Evolutionary conservation across 1,140 invertebrate species (phyloP).

Genomic region (Andricus grossulariae): DNA sequence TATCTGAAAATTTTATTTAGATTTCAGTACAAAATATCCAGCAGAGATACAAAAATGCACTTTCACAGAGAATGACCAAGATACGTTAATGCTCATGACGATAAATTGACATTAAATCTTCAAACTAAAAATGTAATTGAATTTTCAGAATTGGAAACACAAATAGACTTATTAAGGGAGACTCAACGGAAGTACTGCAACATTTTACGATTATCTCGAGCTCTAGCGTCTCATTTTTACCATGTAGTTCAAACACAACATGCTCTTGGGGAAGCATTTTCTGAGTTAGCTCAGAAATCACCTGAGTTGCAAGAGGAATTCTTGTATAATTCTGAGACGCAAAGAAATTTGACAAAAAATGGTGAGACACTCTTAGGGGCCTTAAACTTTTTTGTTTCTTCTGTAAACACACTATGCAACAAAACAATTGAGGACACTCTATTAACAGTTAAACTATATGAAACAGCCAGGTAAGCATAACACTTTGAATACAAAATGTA

Average conservation of each 20-base stretch:
- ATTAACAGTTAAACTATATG: conserved; percentile 94
- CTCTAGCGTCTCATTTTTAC: conserved; percentile 91
- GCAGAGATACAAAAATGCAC: too few relatives aligned
- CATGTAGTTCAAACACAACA: conserved; percentile 92
- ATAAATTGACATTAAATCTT: too few relatives aligned
- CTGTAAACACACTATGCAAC: conserved; percentile 95
- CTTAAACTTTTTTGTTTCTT: conserved; percentile 96
- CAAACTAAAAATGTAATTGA: too few relatives aligned
- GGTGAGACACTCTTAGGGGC: conserved; percentile 93
- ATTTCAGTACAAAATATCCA: too few relatives aligned
- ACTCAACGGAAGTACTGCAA: conserved; percentile 96
- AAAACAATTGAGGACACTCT: conserved; percentile 98
- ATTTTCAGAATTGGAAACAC: conserved; percentile 89
- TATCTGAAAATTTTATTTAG: too few relatives aligned
- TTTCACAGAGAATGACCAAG: too few relatives aligned
- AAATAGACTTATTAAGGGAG: conserved; percentile 93
- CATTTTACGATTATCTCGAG: conserved; percentile 89
- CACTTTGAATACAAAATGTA: conserved; percentile 3
- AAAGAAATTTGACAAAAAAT: conserved; percentile 94
- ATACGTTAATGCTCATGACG: too few relatives aligned
- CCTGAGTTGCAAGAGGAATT: conserved; percentile 97
- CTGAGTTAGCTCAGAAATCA: conserved; percentile 95
- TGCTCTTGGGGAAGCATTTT: conserved; percentile 91
- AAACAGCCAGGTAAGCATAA: conserved; percentile 85
- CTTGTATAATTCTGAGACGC: conserved; percentile 95